Base-by-base conservation (phyloP, 2,113 vertebrate genomes). In the Nibea albiflora region DNA sequence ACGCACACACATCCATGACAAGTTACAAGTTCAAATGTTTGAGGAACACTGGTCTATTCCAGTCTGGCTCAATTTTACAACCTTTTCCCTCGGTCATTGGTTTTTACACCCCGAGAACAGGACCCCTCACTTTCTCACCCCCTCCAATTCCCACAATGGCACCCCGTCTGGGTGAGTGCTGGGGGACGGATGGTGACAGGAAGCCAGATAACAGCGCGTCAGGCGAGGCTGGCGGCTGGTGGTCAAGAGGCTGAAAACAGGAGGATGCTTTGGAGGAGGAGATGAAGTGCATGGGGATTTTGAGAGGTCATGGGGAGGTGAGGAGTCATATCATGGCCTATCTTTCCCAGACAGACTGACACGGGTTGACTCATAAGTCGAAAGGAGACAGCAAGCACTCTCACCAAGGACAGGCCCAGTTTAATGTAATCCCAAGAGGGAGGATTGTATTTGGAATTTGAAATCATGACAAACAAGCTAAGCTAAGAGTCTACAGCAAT, bases 161-260 rank as follows among this genome's bases (percentile, higher is more conserved):
- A 83, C 86, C 84, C 57, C 3, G 10, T 73, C 19, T 68, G 72
- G 77, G 47, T 85, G 89, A 90, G 92, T 93, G 92, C 44, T n/a
- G 44, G 66, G 44, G 60, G 81, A 91, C 12, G 50, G 79, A 82
- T n/a, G 74, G 77, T 73, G 90, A 93, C 90, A 92, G 75, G 72
- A 83, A 56, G 82, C 61, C 84, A 91, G 93, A 94, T 94, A 91
- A 46, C 5, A 69, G 31, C 47, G 78, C 70, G 70, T 82, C 77
- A 54, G 78, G 65, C 52, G 58, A 63, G 57, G 71, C 54, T 22
- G 77, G 73, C 49, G 70, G 80, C 80, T 76, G 87, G 54, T 65
- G 83, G 67, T 62, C 56, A 76, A 88, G 88, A 86, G 87, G 80
- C 57, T 83, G 61, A 82, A 76, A 85, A 80, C 75, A 68, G 61